Evolutionary conservation across 2,888 invertebrate species (phyloP).

Genomic region (Calliopum simillimum): DNA sequence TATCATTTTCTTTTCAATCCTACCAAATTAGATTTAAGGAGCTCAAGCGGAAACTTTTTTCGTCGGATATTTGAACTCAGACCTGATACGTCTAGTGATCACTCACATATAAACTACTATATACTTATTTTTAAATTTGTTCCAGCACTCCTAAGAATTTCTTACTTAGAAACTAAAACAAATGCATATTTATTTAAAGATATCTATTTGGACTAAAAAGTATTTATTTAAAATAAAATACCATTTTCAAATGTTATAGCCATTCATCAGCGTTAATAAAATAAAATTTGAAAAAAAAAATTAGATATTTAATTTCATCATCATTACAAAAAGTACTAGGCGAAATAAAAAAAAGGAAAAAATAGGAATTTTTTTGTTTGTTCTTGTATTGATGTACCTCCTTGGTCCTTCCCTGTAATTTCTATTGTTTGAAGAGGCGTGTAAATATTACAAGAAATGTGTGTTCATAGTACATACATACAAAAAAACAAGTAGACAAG

Average conservation of each 20-base stretch:
- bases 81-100: too few species aligned
- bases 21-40: too few species aligned
- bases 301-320: too few species aligned
- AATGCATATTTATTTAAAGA: background rate
- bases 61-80: too few species aligned
- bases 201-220: background rate
- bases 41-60: too few species aligned
- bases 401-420: constrained; percentile 68
- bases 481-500: background rate
- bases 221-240: background rate
- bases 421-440: constrained; percentile 54
- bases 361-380: constrained; percentile 43
- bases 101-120: too few species aligned
- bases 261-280: constrained; percentile 14
- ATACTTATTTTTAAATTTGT: too few species aligned
- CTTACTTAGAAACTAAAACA: background rate
- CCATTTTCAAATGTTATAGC: constrained; percentile 22
- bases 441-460: constrained; percentile 43
- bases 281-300: constrained; percentile 22
- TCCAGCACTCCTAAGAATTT: background rate
- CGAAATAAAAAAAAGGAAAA: constrained; percentile 25
- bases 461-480: constrained; percentile 30
- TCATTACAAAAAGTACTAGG: background rate
- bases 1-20: too few species aligned
- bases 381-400: constrained; percentile 60